Base-by-base conservation (phyloP, 1,140 invertebrate genomes). In the Euborellia annulipes region DNA sequence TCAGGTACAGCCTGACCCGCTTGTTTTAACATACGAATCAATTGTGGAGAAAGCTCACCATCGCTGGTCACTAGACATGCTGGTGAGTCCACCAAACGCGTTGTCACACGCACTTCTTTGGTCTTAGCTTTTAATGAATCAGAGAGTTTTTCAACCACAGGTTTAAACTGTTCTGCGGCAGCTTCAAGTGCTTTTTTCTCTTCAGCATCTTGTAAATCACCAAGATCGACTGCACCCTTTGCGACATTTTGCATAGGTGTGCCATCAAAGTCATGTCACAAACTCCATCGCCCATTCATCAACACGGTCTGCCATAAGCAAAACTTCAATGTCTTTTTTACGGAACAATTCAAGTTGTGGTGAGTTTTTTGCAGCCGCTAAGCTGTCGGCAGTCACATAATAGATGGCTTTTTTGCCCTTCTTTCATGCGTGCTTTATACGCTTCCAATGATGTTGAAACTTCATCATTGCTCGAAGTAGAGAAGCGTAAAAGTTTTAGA, bases 241-340 rank as follows among this genome's bases (percentile, higher is more conserved):
- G 37, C 37, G 37, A 39, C 37, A 16, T 7, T 8, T 16, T 14
- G 13, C 8, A 39, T 11, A 8, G 37, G 7, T 16, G 8, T 39
- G 16, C 37, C 37, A 9, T 39, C 37, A 16, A 39, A 39, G 8
- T 39, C 37, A 16, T 7, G 7, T 16, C n/a, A 39, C 8, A 16
- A 8, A 39, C 7, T 18, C 16, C 37, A 39, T 39, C 37, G 17
- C 17, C 37, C 37, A 39, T 9, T 39, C 37, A 16, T 39, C 37
- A 39, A 39, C 16, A 16, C 13, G 13, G 9, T 39, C 37, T 8
- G 37, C 7, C 7, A 39, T 7, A 8, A 39, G 17, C 13, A 39
- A 9, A 7, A 39, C 37, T 39, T 39, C 37, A n/a, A 39, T 39
- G 37, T 16, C 37, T 39, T 39, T 39, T 16, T 39, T 39, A n/a